Base-by-base conservation (phyloP, 1,140 invertebrate species). In the Parapsyche elsis region DNA sequence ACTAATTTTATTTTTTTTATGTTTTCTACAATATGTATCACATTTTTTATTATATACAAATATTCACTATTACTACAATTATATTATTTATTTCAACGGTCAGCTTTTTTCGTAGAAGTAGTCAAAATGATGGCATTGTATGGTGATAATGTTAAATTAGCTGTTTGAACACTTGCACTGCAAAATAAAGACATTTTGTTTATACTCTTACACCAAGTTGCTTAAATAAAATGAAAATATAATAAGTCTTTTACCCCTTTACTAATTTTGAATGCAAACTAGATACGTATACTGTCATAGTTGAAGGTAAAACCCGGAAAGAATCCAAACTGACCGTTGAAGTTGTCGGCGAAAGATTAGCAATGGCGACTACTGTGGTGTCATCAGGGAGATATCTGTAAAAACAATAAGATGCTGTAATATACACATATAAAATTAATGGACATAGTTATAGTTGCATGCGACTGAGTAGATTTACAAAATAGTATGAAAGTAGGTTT, bases 11-110 rank as follows among this genome's bases (percentile, higher is more conserved):
- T n/a, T n/a, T n/a, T n/a, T n/a, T n/a, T n/a, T n/a, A n/a, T n/a
- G n/a, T 46, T 46, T 46, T 46, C 45, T 7, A 7, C 5, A 46
- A 7, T 12, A 46, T 46, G 45, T 46, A 12, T 12, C 5, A 46
- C 5, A 46, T 46, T 46, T 7, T 46, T 46, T 46, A 46, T 46
- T 46, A 46, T 46, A 46, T 46, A 7, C 12, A 46, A 46, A 38
- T 4, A 38, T 38, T 21, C 10, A 85, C 90, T 86, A 86, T 92
- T 91, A 87, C 93, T 91, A 92, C 92, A 93, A 83, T 93, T 92
- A 0, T 91, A 88, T 88, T 82, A 89, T 88, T 14, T 82, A 89
- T 88, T 14, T 89, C 89, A 45, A 88, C 64, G 0, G 92, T 92
- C 85, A 93, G 90, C 76, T n/a, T n/a, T n/a, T n/a, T n/a, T n/a